A percentile compares a stretch with the other conserved stretches of the same genome.
Evolutionary conservation across 2,888 invertebrate species (phyloP).

Genomic region (Endotricha flammealis): DNA sequence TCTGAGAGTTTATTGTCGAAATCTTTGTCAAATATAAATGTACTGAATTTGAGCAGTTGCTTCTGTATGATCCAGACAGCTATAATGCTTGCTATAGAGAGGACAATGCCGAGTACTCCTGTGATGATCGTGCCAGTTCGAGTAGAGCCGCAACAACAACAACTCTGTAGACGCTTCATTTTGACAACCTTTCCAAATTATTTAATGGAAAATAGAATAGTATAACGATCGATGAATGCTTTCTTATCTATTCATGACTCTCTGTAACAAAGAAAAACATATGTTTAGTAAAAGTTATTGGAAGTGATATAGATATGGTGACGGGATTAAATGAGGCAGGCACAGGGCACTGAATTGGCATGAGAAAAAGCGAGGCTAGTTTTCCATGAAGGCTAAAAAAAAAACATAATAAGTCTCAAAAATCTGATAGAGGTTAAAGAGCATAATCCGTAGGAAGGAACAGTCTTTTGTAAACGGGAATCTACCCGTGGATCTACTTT

Average conservation of each 20-base stretch:
- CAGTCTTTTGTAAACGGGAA: too few species aligned
- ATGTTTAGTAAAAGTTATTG: too few species aligned
- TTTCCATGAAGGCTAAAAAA: too few species aligned
- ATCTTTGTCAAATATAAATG: conserved; percentile 85
- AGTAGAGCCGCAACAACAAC: conserved; percentile 85
- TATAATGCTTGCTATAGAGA: conserved; percentile 83
- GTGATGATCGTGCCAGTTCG: conserved; percentile 86
- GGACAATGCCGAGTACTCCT: conserved; percentile 84
- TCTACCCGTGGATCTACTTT: too few species aligned
- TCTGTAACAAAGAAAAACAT: conserved; percentile 32
- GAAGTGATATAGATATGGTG: too few species aligned
- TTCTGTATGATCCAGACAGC: conserved; percentile 79
- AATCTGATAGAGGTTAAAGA: too few species aligned
- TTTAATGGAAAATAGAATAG: conserved; percentile 7
- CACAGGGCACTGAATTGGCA: too few species aligned
- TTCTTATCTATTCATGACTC: conserved; percentile 37
- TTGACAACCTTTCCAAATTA: conserved; percentile 17
- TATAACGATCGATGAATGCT: not conserved
- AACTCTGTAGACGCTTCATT: conserved; percentile 79
- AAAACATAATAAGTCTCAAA: too few species aligned
- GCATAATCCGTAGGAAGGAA: too few species aligned
- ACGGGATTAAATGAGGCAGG: too few species aligned
- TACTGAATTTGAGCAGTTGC: conserved; percentile 83
- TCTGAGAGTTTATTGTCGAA: conserved; percentile 76
- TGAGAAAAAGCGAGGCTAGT: too few species aligned